Evolutionary conservation across 2,888 invertebrate genomes (phyloP), one percentile per base, ranked within the genome.

Genomic region (Pycnomerus fuliginosus): DNA sequence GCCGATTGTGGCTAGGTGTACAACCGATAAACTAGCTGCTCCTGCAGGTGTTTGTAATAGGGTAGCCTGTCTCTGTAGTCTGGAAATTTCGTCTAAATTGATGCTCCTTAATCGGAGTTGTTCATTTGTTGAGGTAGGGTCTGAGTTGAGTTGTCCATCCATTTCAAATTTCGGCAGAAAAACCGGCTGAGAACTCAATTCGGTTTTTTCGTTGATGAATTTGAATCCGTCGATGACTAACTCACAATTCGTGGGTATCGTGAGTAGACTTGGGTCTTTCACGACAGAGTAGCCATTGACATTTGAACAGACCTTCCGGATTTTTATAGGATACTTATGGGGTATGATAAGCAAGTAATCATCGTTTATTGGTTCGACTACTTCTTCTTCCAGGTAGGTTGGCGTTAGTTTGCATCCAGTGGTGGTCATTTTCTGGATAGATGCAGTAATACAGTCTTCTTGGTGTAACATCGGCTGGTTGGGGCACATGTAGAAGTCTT

Each of bases 401-500:
- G 25, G 25, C 12, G 25, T 25, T 25, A n/a, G 12, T 12, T 25
- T 10, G 25, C 25, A 25, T 25, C 25, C 12, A n/a, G 10, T 25
- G 25, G 25, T 11, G 10, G 4, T 25, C 12, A 12, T 25, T 5
- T 25, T 25, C 12, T 25, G 25, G n/a, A n/a, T n/a, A n/a, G n/a
- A n/a, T n/a, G n/a, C n/a, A n/a, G n/a, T n/a, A n/a, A n/a, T n/a
- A n/a, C n/a, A n/a, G n/a, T n/a, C n/a, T n/a, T n/a, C n/a, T n/a
- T n/a, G n/a, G n/a, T n/a, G 20, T 20, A 20, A 20, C n/a, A n/a
- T n/a, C 8, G 11, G 3, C n/a, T 32, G 16, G n/a, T 32, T 20
- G 3, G 11, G 3, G 28, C 34, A 34, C n/a, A 45, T 32, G 12
- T 24, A 47, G 7, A 14, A 24, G 2, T 48, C 34, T 46, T 48